Conservation (phyloP, 1,140 invertebrate genomes). For the Ceratosolen solmsi region DNA sequence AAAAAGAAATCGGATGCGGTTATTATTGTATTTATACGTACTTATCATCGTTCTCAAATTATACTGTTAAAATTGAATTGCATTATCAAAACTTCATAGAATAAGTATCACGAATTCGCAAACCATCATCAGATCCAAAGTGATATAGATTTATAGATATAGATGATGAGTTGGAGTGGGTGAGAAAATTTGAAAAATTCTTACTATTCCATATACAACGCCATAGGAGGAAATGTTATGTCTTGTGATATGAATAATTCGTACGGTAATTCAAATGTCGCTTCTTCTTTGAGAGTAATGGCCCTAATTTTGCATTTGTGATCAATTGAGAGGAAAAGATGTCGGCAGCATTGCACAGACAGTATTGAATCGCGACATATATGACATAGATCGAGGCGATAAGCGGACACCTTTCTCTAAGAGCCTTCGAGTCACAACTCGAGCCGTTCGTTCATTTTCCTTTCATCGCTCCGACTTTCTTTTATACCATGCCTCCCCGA, state of each 20-base stretch:
- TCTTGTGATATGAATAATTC: constrained; percentile 6
- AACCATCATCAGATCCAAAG: not conserved
- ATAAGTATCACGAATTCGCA: not conserved
- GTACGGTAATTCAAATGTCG: constrained; percentile 6
- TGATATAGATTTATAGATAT: not conserved
- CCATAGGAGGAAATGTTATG: not conserved
- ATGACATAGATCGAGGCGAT: not conserved
- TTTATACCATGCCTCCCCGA: not conserved
- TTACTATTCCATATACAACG: constrained; percentile 7
- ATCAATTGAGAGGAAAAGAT: constrained; percentile 54
- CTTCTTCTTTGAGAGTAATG: constrained; percentile 32
- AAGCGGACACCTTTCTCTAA: constrained; percentile 2
- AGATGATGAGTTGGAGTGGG: constrained; percentile 12
- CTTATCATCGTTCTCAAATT: too few species aligned
- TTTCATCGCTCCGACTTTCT: not conserved
- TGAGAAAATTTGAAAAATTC: constrained; percentile 27
- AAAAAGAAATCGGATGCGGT: too few species aligned
- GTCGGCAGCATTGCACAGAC: constrained; percentile 29
- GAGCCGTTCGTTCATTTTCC: constrained; percentile 10
- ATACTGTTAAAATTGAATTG: not conserved
- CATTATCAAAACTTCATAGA: not conserved
- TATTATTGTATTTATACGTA: too few species aligned
- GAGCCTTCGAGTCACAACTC: not conserved
- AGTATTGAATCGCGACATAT: not conserved
- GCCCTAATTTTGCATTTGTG: constrained; percentile 49